Conservation (phyloP, 1,140 invertebrate species). For the Glomeris maerens region DNA sequence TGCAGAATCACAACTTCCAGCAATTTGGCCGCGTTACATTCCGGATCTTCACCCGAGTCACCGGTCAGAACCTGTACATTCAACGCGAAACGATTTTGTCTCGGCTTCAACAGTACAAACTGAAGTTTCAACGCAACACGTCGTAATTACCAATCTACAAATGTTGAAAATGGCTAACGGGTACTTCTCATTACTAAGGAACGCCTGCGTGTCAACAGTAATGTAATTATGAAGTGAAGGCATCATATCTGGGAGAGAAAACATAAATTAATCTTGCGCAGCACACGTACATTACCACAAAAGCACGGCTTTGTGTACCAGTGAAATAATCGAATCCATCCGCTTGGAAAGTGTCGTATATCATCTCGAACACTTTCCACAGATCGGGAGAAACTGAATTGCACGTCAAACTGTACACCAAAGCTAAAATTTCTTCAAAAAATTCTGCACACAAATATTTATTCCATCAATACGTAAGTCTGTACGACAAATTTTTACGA, state of each 20-base stretch:
- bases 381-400: conserved; percentile 78
- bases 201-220: conserved; percentile 83
- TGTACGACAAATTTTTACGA: neutral
- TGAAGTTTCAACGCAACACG: conserved; percentile 8
- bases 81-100: conserved; percentile 20
- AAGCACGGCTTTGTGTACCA: conserved; percentile 24
- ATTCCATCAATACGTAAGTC: conserved; percentile 12
- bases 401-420: conserved; percentile 82
- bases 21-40: conserved; percentile 92
- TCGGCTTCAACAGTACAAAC: no score
- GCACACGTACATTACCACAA: neutral
- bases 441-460: conserved; percentile 72
- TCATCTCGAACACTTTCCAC: conserved; percentile 88
- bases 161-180: conserved; percentile 88
- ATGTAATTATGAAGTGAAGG: conserved; percentile 94
- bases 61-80: conserved; percentile 47
- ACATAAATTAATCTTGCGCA: neutral
- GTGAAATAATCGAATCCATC: conserved; percentile 94
- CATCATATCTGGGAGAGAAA: conserved; percentile 74
- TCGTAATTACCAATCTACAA: conserved; percentile 60
- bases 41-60: conserved; percentile 82
- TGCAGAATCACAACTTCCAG: conserved; percentile 94
- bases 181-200: conserved; percentile 77
- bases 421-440: conserved; percentile 86
- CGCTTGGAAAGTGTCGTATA: conserved; percentile 80